phyloP scores from a whole-genome alignment of 2,113 vertebrate genomes.

The Siphamia tubifer region DNA sequence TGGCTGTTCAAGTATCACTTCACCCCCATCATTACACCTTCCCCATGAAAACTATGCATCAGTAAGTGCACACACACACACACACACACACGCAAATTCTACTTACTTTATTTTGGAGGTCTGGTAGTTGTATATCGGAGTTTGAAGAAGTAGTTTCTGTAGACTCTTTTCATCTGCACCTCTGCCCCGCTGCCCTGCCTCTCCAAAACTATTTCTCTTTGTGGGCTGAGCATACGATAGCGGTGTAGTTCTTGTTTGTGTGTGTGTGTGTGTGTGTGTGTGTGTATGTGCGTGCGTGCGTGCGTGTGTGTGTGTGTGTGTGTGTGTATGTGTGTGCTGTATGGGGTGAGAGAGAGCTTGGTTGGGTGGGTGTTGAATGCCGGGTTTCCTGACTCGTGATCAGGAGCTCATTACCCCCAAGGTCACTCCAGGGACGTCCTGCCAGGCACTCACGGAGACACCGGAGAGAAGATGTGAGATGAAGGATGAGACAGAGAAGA shows the following conservation, averaged over 20 bases:
- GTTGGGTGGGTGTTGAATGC: constrained; percentile 66
- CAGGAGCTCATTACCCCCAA: constrained; percentile 81
- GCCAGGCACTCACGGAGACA: constrained; percentile 58
- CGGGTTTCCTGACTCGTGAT: constrained; percentile 79
- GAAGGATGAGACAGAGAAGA: constrained; percentile 12
- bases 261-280: constrained; percentile 13
- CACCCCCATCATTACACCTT: background rate
- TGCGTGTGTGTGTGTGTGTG: constrained; percentile 10
- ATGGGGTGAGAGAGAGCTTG: constrained; percentile 49
- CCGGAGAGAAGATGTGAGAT: constrained; percentile 53
- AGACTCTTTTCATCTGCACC: constrained; percentile 73
- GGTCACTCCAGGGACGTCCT: constrained; percentile 78
- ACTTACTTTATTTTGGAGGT: constrained; percentile 81
- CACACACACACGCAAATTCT: constrained; percentile 6
- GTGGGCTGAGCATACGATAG: constrained; percentile 71
- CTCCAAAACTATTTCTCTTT: constrained; percentile 68
- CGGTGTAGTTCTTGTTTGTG: constrained; percentile 52
- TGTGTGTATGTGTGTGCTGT: constrained; percentile 42
- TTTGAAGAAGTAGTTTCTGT: constrained; percentile 67
- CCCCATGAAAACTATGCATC: background rate
- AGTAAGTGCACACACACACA: background rate
- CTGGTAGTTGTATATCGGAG: constrained; percentile 69
- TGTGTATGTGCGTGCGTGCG: constrained; percentile 9
- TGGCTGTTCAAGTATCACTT: constrained; percentile 11
- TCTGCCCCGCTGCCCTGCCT: constrained; percentile 66